A percentile compares a stretch with the other conserved stretches of the same genome.
Conservation (phyloP, 2,113 vertebrate genomes). For the Penelope pileata region DNA sequence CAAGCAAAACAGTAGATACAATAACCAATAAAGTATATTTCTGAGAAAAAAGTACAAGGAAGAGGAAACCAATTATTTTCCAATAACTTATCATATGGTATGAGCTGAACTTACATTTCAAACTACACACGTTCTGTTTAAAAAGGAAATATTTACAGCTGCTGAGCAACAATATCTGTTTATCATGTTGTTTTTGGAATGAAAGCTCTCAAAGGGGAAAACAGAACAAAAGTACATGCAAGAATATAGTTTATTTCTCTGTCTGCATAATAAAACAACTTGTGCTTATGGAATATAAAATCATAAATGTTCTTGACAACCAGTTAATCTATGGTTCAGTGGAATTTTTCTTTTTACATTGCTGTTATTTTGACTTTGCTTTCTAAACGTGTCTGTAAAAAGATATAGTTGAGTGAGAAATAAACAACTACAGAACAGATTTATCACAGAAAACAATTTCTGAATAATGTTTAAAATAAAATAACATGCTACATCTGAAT, state of each 20-base stretch:
- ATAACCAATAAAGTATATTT: background rate
- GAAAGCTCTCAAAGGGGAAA: background rate
- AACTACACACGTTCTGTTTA: background rate
- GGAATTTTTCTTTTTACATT: background rate
- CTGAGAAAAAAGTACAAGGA: background rate
- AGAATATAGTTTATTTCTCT: background rate
- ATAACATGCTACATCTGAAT: background rate
- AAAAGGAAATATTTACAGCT: slow-evolving; percentile 17
- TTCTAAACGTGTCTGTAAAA: background rate
- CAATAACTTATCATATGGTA: background rate
- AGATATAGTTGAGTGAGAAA: background rate
- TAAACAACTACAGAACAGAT: background rate
- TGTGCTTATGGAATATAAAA: background rate
- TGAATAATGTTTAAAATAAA: background rate
- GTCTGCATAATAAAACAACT: background rate
- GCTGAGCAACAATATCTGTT: slow-evolving; percentile 28
- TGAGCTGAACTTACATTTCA: background rate
- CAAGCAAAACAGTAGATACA: background rate
- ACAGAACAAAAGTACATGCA: background rate
- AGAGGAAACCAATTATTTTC: slow-evolving; percentile 24
- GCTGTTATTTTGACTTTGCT: background rate
- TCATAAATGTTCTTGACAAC: background rate
- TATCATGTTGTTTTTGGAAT: background rate
- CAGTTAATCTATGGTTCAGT: background rate
- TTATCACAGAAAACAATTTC: background rate